Evolutionary conservation across 2,888 invertebrate species (phyloP), one percentile per base, ranked within the genome.

Genomic region (Neoitamus cyanurus): DNA sequence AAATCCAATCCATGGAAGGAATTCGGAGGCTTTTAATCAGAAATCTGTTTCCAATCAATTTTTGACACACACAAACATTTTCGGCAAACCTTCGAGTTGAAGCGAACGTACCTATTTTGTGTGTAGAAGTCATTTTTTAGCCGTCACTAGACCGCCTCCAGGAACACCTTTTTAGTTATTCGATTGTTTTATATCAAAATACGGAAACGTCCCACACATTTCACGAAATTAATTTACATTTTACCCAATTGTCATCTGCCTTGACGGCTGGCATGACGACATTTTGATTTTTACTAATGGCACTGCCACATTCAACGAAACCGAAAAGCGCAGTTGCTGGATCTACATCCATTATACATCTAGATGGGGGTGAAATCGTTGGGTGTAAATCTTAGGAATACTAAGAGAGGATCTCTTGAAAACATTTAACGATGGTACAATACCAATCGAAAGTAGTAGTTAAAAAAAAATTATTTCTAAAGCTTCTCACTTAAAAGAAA

Each of bases 221-320:
- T 78, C 78, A 78, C 78, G 34, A 78, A 72, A 28, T 72, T 30
- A 83, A 83, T 83, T 72, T 72, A 87, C 84, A 86, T 85, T 78
- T 73, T 83, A 48, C 48, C 48, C 78, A 48, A 78, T 83, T 86
- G 86, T 86, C 86, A 87, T 85, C 82, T 78, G 86, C 85, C 69
- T 85, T 87, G 87, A 87, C 87, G 87, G 86, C 85, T 87, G 86
- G 86, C 86, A 84, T 86, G 87, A 87, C 87, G 87, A 87, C 87
- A 87, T 87, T 87, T 87, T 87, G 86, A 85, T 85, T 86, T 86
- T 86, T 42, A 13, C 25, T 1, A 37, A 28, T 28, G 28, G 37
- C 9, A 73, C 15, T 73, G 73, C 36, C 73, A 73, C n/a, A n/a
- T 4, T 30, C 30, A 0, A 6, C 7, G 25, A 30, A 11, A 68